These are phyloP conservation scores for Benitochromis conjunctus DNA, from an alignment of 2,113 vertebrate species.

Conservation along the genomic window DNA sequence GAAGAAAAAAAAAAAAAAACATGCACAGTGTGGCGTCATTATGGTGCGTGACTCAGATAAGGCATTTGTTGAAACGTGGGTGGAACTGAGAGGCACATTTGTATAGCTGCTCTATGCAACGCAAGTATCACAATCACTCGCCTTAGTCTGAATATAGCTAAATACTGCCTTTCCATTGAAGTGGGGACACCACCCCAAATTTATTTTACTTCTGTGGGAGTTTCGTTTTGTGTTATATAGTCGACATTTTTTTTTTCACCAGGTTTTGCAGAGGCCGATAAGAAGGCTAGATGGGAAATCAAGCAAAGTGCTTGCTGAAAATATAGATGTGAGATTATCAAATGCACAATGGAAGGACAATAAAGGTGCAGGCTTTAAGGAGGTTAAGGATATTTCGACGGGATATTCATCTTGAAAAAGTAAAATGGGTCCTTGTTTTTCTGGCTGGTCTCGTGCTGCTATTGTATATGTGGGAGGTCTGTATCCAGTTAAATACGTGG, in stretches of 20 bases:
- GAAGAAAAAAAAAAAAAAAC: constrained; percentile 4
- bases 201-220: neutral
- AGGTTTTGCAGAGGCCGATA: neutral
- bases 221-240: constrained; percentile 17
- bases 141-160: constrained; percentile 19
- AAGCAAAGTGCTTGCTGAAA: neutral
- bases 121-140: constrained; percentile 5
- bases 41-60: constrained; percentile 62
- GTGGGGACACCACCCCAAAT: neutral
- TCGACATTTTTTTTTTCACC: neutral
- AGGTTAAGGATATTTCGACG: neutral
- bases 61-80: constrained; percentile 49
- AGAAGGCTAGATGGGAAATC: constrained; percentile 5
- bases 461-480: constrained; percentile 21
- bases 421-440: constrained; percentile 12
- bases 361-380: neutral
- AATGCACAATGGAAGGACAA: neutral
- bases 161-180: neutral
- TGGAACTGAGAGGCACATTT: constrained; percentile 29
- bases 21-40: constrained; percentile 30
- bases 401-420: constrained; percentile 27
- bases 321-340: neutral
- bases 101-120: neutral
- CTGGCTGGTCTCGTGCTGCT: neutral
- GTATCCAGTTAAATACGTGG: neutral